Percentiles rank a stretch among this genome's conserved stretches.
phyloP scores from a whole-genome alignment of 2,797 vertebrate genomes.

The Lutjanus argentimaculatus region DNA sequence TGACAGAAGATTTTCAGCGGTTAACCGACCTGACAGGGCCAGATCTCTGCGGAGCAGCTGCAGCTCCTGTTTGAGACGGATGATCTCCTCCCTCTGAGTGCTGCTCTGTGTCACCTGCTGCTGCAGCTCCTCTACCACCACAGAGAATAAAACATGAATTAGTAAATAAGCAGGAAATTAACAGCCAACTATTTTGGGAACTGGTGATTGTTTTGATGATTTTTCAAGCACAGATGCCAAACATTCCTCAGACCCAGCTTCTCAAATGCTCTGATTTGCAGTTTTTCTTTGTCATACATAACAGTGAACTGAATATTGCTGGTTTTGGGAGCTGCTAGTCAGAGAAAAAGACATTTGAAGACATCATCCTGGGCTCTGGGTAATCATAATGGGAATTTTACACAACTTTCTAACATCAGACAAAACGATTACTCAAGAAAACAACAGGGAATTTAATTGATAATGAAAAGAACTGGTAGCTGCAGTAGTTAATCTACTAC shows the following conservation, averaged over 20 bases:
- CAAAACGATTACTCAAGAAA: too few species aligned
- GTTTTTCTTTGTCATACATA: background rate
- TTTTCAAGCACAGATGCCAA: too few species aligned
- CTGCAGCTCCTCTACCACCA: constrained; percentile 69
- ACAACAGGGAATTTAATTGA: background rate
- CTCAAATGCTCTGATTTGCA: background rate
- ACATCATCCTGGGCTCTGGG: background rate
- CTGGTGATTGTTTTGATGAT: background rate
- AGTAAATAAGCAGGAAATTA: background rate
- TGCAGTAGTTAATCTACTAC: background rate
- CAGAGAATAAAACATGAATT: rapidly evolving
- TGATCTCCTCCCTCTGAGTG: constrained; percentile 89
- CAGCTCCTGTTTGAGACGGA: constrained; percentile 90
- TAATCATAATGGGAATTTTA: background rate
- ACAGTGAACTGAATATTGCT: background rate
- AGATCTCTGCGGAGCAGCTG: constrained; percentile 87
- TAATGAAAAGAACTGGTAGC: background rate
- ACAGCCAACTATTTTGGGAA: background rate
- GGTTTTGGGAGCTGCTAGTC: background rate
- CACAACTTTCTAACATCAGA: too few species aligned
- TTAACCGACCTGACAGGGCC: constrained; percentile 80
- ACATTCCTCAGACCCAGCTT: background rate
- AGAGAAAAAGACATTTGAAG: background rate
- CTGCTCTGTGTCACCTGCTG: constrained; percentile 85
- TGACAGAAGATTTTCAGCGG: constrained; percentile 29